A percentile compares a stretch with the other conserved stretches of the same genome.
Conservation (phyloP, 2,888 invertebrate species). For the Gibbula magus region DNA sequence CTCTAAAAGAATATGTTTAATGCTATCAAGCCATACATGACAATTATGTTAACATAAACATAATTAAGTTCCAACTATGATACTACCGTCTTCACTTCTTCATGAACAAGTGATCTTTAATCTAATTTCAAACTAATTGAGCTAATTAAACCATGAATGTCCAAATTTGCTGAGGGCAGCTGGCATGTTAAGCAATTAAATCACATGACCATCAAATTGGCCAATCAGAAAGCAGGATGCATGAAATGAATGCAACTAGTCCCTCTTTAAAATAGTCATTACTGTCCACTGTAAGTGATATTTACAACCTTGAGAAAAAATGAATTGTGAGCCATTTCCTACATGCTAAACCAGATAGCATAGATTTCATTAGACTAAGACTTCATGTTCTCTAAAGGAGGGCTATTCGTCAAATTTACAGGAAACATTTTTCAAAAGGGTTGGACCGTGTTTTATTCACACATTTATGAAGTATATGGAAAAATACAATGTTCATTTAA, state of each 20-base stretch:
- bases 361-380: no score
- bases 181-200: not conserved
- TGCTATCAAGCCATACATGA: no score
- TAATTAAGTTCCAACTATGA: not conserved
- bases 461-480: no score
- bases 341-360: no score
- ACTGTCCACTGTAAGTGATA: not conserved
- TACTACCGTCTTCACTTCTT: not conserved
- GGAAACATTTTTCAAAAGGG: no score
- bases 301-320: not conserved
- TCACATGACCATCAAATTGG: not conserved
- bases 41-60: no score
- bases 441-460: no score
- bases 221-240: not conserved
- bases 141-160: not conserved
- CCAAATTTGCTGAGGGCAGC: not conserved
- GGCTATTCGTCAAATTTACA: no score
- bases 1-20: no score
- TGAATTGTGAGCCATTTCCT: no score
- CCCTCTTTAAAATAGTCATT: constrained; percentile 4
- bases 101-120: not conserved
- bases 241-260: not conserved
- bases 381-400: no score
- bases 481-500: no score
- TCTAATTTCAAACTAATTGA: not conserved